phyloP scores from a whole-genome alignment of 2,113 vertebrate genomes.

The Syngnathoides biaculeatus region DNA sequence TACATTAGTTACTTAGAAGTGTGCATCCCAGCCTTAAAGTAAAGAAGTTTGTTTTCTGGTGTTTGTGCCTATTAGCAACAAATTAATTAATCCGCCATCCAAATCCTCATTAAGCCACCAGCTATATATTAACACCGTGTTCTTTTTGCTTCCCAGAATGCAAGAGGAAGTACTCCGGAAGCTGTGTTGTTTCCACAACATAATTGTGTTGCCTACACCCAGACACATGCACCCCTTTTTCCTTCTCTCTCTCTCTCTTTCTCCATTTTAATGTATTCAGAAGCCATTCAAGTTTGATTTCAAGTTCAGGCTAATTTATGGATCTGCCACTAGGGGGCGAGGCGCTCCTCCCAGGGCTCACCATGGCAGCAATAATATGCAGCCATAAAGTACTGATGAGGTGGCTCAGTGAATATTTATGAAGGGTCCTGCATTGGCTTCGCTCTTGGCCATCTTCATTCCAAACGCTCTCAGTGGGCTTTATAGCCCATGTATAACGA shows the following conservation, averaged over 20 bases:
- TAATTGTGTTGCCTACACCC: slow-evolving; percentile 55
- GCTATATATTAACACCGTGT: slow-evolving; percentile 77
- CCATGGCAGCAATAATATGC: slow-evolving; percentile 42
- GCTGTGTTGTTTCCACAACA: slow-evolving; percentile 73
- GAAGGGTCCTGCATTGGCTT: slow-evolving; percentile 48
- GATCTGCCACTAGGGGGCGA: slow-evolving; percentile 70
- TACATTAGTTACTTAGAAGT: slow-evolving; percentile 77
- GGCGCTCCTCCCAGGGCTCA: slow-evolving; percentile 46
- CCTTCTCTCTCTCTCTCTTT: too few relatives aligned
- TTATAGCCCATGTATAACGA: slow-evolving; percentile 54
- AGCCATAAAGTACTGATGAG: slow-evolving; percentile 55
- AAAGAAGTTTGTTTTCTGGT: slow-evolving; percentile 82
- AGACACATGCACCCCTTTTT: slow-evolving; percentile 12
- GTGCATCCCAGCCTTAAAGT: slow-evolving; percentile 71
- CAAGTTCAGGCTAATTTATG: slow-evolving; percentile 31
- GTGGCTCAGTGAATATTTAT: slow-evolving; percentile 56
- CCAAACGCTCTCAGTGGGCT: slow-evolving; percentile 45
- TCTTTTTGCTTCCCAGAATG: slow-evolving; percentile 62
- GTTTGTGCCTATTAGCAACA: slow-evolving; percentile 83
- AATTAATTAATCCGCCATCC: slow-evolving; percentile 78
- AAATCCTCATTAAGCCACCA: slow-evolving; percentile 73
- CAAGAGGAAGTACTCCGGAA: slow-evolving; percentile 69
- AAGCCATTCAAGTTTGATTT: slow-evolving; percentile 22
- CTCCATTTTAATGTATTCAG: slow-evolving; percentile 37
- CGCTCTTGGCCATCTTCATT: slow-evolving; percentile 52